These are phyloP conservation scores for Hirtodrosophila histrioides DNA, from an alignment of 2,888 invertebrate species.

Conservation along the genomic window DNA sequence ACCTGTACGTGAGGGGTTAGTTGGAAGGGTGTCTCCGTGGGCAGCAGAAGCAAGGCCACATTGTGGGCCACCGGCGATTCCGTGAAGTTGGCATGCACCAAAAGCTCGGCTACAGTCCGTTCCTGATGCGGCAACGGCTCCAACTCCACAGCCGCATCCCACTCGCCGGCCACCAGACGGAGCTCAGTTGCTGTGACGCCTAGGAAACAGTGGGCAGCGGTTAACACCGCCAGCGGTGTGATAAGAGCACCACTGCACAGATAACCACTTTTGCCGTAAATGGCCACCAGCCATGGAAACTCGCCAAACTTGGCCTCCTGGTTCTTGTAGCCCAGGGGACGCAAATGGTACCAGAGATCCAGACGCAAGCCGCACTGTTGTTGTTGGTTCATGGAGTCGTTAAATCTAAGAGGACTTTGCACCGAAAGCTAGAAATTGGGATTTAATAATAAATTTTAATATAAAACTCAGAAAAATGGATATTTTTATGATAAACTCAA, in stretches of 20 bases:
- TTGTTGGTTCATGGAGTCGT: background rate
- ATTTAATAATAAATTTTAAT: background rate
- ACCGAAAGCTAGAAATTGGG: background rate
- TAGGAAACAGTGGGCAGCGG: conserved; percentile 57
- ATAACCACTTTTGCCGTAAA: conserved; percentile 34
- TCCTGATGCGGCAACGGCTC: conserved; percentile 53
- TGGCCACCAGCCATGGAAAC: conserved; percentile 65
- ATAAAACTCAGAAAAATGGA: too few relatives aligned
- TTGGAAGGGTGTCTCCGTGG: conserved; percentile 27
- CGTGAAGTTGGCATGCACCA: conserved; percentile 58
- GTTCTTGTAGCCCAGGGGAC: conserved; percentile 52
- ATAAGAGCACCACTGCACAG: conserved; percentile 61
- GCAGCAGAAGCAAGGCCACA: conserved; percentile 50
- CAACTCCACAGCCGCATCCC: conserved; percentile 59
- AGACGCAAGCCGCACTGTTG: conserved; percentile 49
- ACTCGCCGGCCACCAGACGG: conserved; percentile 60
- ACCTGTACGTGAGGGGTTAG: conserved; percentile 47
- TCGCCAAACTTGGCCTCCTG: conserved; percentile 57
- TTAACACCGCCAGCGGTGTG: conserved; percentile 50
- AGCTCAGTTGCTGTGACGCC: conserved; percentile 4
- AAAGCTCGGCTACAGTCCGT: conserved; percentile 39
- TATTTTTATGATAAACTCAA: too few relatives aligned
- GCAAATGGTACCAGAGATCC: conserved; percentile 59
- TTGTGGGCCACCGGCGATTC: conserved; percentile 50
- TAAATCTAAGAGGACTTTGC: background rate